Evolutionary conservation across 92 coral and sea anemone genomes (phyloP).

Genomic region (Epizoanthus illoricatus): DNA sequence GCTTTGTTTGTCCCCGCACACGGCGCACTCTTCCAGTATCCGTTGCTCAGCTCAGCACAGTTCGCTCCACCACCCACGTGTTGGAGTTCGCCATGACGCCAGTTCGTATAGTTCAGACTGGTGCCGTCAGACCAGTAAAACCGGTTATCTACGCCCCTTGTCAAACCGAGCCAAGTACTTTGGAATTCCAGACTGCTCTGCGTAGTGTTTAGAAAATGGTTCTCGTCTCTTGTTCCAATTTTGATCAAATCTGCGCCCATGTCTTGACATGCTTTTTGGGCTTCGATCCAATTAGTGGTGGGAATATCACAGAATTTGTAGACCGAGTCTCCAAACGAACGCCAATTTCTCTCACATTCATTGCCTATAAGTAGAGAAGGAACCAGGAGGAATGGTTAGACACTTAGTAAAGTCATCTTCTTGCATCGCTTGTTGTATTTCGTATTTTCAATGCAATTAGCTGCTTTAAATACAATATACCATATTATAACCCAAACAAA

Average conservation of each 20-base stretch:
- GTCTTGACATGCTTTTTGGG: constrained; percentile 6
- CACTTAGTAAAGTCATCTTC: too few species aligned
- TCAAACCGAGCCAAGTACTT: constrained; percentile 3
- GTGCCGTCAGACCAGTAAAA: constrained; percentile 10
- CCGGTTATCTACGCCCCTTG: background rate
- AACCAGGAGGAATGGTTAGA: too few species aligned
- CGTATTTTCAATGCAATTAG: too few species aligned
- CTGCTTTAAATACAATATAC: too few species aligned
- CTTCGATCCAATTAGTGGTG: background rate
- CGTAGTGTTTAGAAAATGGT: background rate
- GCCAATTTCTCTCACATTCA: background rate
- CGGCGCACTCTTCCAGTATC: background rate
- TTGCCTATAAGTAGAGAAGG: too few species aligned
- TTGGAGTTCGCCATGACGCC: background rate
- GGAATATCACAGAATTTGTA: constrained; percentile 1
- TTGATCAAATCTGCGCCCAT: constrained; percentile 9
- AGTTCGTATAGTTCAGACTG: background rate
- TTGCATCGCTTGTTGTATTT: too few species aligned
- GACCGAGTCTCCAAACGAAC: background rate
- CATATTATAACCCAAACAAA: too few species aligned
- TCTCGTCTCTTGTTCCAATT: background rate
- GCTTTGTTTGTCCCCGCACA: background rate
- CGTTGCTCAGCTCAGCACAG: background rate
- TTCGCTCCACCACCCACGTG: background rate
- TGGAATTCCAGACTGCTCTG: background rate